phyloP scores from a whole-genome alignment of 2,797 vertebrate genomes.

The Neosilurus mollespiculum region DNA sequence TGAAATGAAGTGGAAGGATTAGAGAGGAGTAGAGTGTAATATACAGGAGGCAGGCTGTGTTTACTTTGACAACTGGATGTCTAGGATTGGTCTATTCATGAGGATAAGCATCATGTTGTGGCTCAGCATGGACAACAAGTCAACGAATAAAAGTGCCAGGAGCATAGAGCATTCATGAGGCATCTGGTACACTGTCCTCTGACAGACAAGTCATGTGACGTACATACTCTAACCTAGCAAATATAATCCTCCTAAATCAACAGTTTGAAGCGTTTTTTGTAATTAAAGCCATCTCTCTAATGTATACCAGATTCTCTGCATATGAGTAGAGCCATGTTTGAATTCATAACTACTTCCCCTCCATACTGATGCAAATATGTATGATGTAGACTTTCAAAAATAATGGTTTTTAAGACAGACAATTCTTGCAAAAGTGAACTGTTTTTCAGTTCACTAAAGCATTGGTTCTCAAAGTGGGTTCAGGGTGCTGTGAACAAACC shows the following conservation, averaged over 20 bases:
- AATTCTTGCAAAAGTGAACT: background rate
- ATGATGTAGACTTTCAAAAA: constrained; percentile 52
- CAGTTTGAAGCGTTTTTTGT: constrained; percentile 77
- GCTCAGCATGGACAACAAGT: background rate
- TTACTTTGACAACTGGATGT: constrained; percentile 29
- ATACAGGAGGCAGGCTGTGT: constrained; percentile 11
- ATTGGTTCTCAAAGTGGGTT: background rate
- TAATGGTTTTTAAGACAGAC: background rate
- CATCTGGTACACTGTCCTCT: background rate
- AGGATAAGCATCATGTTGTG: constrained; percentile 21
- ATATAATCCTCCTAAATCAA: constrained; percentile 77
- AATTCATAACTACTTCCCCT: constrained; percentile 73
- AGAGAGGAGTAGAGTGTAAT: background rate
- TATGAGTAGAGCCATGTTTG: constrained; percentile 76
- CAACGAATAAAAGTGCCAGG: background rate
- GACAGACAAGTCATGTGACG: constrained; percentile 60
- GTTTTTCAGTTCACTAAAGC: background rate
- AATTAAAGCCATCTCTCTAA: constrained; percentile 79
- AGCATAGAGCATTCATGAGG: constrained; percentile 22
- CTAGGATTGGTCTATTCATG: constrained; percentile 38
- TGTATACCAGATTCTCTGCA: constrained; percentile 76
- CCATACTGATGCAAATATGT: constrained; percentile 71
- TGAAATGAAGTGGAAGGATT: constrained; percentile 9
- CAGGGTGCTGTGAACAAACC: background rate
- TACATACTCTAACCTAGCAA: constrained; percentile 76